phyloP scores from a whole-genome alignment of 2,888 invertebrate genomes.

The Ectobius pallidus region DNA sequence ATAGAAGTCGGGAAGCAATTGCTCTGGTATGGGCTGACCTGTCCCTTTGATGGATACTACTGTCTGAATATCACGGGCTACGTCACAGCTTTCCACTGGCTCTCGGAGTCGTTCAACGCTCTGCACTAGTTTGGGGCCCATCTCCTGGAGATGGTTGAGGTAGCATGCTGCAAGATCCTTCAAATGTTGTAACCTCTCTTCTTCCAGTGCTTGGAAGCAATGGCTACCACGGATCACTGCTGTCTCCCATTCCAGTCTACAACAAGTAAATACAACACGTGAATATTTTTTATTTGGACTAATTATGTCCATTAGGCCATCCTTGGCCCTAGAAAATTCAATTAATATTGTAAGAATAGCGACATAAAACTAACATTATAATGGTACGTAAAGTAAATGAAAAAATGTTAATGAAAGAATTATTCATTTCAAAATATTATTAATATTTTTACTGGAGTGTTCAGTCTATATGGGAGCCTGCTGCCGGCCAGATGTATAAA shows the following conservation, averaged over 20 bases:
- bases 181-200: conserved; percentile 83
- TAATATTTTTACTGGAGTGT: too few relatives aligned
- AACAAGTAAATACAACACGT: too few relatives aligned
- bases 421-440: too few relatives aligned
- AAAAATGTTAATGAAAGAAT: too few relatives aligned
- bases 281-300: too few relatives aligned
- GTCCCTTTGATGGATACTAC: conserved; percentile 69
- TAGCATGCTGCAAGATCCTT: conserved; percentile 69
- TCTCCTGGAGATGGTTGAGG: conserved; percentile 64
- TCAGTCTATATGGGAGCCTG: too few relatives aligned
- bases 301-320: too few relatives aligned
- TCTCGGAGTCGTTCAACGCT: conserved; percentile 70
- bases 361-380: too few relatives aligned
- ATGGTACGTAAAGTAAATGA: too few relatives aligned
- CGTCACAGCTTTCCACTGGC: conserved; percentile 66
- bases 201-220: conserved; percentile 87
- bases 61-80: conserved; percentile 68
- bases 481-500: too few relatives aligned
- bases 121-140: conserved; percentile 81
- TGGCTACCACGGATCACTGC: conserved; percentile 85
- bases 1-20: conserved; percentile 91
- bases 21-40: conserved; percentile 74
- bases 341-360: too few relatives aligned
- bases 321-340: too few relatives aligned
- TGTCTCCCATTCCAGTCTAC: conserved; percentile 89